These are phyloP conservation scores for Morphnarchus princeps DNA, from an alignment of 2,113 vertebrate genomes.

Conservation along the genomic window DNA sequence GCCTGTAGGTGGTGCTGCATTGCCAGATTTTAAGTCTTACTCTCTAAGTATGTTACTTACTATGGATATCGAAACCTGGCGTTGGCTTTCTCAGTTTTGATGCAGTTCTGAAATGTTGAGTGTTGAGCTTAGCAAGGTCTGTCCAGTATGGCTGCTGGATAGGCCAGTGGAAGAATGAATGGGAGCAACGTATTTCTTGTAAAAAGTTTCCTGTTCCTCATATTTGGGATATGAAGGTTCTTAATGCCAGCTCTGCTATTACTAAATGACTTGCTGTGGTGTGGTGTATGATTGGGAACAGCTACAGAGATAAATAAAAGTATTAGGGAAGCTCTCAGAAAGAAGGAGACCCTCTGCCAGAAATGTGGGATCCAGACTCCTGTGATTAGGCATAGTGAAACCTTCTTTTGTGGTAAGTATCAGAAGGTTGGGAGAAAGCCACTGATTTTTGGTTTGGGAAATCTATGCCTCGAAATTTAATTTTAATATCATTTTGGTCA, in stretches of 20 bases:
- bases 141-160: neutral
- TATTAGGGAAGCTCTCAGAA: neutral
- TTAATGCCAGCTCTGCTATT: neutral
- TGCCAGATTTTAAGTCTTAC: neutral
- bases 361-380: neutral
- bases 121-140: neutral
- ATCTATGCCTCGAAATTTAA: neutral
- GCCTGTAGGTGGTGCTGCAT: conserved; percentile 15
- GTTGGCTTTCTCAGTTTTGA: neutral
- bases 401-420: neutral
- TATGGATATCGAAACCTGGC: fast-evolving
- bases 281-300: neutral
- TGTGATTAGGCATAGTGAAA: neutral
- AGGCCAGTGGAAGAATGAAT: neutral
- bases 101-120: neutral
- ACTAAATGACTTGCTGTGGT: neutral
- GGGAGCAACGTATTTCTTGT: neutral
- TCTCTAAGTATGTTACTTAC: fast-evolving
- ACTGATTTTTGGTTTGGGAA: neutral
- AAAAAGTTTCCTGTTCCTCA: neutral
- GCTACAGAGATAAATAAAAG: neutral
- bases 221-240: neutral
- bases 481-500: neutral
- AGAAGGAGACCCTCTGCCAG: neutral
- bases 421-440: neutral